These are phyloP conservation scores for Ephestia elutella DNA, from an alignment of 1,140 invertebrate genomes.

Conservation along the genomic window DNA sequence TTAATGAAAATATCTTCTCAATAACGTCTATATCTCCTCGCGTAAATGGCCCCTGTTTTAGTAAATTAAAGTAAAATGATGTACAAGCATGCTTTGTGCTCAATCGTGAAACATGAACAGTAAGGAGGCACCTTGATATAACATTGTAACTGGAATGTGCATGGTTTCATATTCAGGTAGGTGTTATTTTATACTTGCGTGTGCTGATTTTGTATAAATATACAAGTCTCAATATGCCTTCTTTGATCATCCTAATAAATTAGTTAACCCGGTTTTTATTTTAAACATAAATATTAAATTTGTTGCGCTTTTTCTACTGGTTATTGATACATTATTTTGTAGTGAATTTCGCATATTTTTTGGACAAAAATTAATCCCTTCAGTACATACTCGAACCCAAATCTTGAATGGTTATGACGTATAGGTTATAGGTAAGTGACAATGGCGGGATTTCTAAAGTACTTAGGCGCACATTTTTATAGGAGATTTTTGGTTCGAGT, in stretches of 20 bases:
- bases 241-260: not conserved
- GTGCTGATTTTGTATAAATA: not conserved
- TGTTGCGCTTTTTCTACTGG: not conserved
- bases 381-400: too few species aligned
- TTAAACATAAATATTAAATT: not conserved
- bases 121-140: conserved; percentile 3
- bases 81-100: conserved; percentile 20
- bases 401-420: too few species aligned
- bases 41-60: not conserved
- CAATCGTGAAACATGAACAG: not conserved
- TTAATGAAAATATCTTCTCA: too few species aligned
- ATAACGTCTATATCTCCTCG: not conserved
- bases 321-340: not conserved
- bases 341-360: too few species aligned
- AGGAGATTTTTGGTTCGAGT: too few species aligned
- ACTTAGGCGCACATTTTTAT: too few species aligned
- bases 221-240: not conserved
- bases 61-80: not conserved
- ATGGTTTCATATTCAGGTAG: not conserved
- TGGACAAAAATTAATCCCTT: too few species aligned
- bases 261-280: not conserved
- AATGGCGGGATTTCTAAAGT: too few species aligned
- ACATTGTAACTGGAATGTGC: not conserved
- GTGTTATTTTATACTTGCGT: not conserved
- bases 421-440: too few species aligned